Base-by-base conservation (phyloP, 2,888 invertebrate species). In the Uloborus plumipes region DNA sequence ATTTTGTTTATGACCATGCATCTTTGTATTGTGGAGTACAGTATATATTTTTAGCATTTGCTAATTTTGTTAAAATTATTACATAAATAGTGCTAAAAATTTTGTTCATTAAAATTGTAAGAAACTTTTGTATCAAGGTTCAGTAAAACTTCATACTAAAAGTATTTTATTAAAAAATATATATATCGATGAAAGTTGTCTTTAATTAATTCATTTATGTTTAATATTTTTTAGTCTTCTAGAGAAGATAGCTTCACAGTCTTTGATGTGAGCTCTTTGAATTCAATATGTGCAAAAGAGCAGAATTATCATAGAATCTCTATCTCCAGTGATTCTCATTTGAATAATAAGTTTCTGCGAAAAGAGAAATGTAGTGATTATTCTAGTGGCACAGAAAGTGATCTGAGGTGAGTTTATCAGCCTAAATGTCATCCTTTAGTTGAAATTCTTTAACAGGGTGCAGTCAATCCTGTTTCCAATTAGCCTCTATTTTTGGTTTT, bases 301-400 rank as follows among this genome's bases (percentile, higher is more conserved):
- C 65, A 65, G 39, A 20, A 65, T 58, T 64, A 64, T 31, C 20
- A 20, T 18, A 55, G 71, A 50, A 58, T 51, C 16, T 66, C 78
- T 11, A 26, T 53, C 11, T 59, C 59, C 4, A 39, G 51, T 59
- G 20, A 64, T 61, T 72, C 55, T 39, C 15, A 50, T 16, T 59
- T 53, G 14, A 65, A 78, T n/a, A 39, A 26, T 31, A 16, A 39
- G 1, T 18, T 50, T 18, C n/a, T 39, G 22, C 20, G 59, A 26
- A 39, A 16, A 6, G 62, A 62, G 62, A 53, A 69, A 50, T 62
- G 22, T 14, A 61, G 64, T 65, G 58, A 65, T 55, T 26, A 78
- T 26, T 50, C 50, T 4, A 65, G 65, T 62, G 26, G 20, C 4
- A 13, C 47, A 26, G 49, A 65, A 70, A 64, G 64, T 65, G 66